These are phyloP conservation scores for Osmerus mordax DNA, from an alignment of 2,113 vertebrate species.

Conservation along the genomic window DNA sequence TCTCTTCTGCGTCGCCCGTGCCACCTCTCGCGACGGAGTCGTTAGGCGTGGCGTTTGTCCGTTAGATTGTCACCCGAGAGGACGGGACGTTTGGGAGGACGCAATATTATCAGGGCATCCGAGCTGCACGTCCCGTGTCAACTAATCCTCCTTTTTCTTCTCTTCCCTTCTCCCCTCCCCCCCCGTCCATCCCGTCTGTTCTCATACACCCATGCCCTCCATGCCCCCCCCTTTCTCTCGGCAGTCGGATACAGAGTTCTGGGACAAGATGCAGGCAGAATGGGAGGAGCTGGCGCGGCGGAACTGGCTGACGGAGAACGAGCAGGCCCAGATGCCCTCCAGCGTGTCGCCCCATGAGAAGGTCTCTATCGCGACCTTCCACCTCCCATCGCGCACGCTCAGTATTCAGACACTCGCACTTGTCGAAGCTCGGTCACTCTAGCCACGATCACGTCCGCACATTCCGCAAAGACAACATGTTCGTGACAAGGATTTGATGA, in stretches of 20 bases:
- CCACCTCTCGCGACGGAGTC: not conserved
- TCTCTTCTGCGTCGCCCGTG: not conserved
- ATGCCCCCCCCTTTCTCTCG: conserved; percentile 20
- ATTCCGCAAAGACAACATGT: not conserved
- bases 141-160: conserved; percentile 30
- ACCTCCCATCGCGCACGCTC: not conserved
- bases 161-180: not conserved
- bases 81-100: not conserved
- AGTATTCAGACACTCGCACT: too few relatives aligned
- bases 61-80: not conserved
- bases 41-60: conserved; percentile 44
- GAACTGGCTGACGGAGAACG: conserved; percentile 96
- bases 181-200: not conserved
- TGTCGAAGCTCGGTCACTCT: too few relatives aligned
- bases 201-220: not conserved
- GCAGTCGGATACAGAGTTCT: conserved; percentile 98
- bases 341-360: conserved; percentile 90
- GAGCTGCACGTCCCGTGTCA: not conserved
- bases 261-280: conserved; percentile 99
- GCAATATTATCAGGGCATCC: conserved; percentile 20
- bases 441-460: too few relatives aligned
- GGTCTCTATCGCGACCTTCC: conserved; percentile 64
- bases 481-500: not conserved
- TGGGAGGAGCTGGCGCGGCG: conserved; percentile 98
- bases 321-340: conserved; percentile 78